phyloP scores from a whole-genome alignment of 2,888 invertebrate species.

The Polyploca ridens region DNA sequence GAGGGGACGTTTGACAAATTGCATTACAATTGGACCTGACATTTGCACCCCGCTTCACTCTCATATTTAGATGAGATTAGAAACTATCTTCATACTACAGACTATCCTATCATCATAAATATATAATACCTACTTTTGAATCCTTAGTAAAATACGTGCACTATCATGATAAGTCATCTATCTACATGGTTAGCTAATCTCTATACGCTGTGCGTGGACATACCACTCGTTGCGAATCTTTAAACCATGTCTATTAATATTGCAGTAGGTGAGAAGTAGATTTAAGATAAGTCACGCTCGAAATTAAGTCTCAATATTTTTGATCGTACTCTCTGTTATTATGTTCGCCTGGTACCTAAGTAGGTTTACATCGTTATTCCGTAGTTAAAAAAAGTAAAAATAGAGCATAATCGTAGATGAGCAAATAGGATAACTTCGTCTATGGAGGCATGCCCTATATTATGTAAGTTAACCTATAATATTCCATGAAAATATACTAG shows the following conservation, averaged over 20 bases:
- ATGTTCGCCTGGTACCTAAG: too few relatives aligned
- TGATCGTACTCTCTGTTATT: too few relatives aligned
- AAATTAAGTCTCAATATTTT: background rate
- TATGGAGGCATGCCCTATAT: too few relatives aligned
- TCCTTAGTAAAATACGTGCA: too few relatives aligned
- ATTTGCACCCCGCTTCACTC: constrained; percentile 25
- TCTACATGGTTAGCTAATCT: background rate
- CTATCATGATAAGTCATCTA: background rate
- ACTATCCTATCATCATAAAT: background rate
- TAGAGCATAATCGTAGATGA: too few relatives aligned
- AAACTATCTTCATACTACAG: constrained; percentile 1
- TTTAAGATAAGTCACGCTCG: background rate
- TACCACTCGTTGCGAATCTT: background rate
- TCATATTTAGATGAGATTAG: constrained; percentile 13
- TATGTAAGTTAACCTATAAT: too few relatives aligned
- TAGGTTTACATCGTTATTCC: background rate
- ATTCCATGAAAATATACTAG: too few relatives aligned
- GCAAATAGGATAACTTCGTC: too few relatives aligned
- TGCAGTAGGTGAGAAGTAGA: background rate
- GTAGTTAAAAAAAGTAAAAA: background rate
- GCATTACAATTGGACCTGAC: constrained; percentile 51
- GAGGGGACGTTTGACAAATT: constrained; percentile 53
- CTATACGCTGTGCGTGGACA: background rate
- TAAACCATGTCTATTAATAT: background rate
- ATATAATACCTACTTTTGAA: too few relatives aligned